Base-by-base conservation (phyloP, 2,113 vertebrate species). In the Plestiodon gilberti region DNA sequence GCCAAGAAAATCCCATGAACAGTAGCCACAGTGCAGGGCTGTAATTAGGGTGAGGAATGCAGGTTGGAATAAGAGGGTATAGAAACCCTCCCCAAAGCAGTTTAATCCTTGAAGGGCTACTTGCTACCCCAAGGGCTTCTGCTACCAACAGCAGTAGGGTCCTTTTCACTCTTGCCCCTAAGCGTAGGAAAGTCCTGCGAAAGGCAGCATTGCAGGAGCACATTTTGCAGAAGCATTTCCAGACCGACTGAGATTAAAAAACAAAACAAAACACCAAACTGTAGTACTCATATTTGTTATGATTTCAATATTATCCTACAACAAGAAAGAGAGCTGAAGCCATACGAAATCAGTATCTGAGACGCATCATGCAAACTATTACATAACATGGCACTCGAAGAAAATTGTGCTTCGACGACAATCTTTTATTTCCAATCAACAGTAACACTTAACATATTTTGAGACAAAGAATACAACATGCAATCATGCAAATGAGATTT, bases 401-500 rank as follows among this genome's bases (percentile, higher is more conserved):
- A 7, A 88, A 91, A 91, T 77, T 77, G 91, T 67, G 4, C 30
- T 64, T 67, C 3, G 76, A 83, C 78, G 76, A 85, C 79, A 35
- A 84, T 84, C 84, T 7, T 0, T 10, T 83, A 76, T n/a, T 23
- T 89, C 11, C 30, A 55, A 81, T 75, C 85, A 87, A 89, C 43
- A 70, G 84, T 88, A 89, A 8, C 70, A 88, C 79, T 33, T 75
- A 35, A 65, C 87, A 25, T 33, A 40, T 76, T 83, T 82, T 15
- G 35, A 17, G 90, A 81, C 87, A 55, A 85, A 69, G 73, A 35
- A 5, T 69, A 43, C 20, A 0, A 0, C 64, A 52, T 87, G 82
- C 78, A 84, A 78, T 86, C 88, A 91, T 83, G 84, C 82, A 94
- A 91, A 92, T 92, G 38, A 59, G 86, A 65, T 76, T 84, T 85